Evolutionary conservation across 2,888 invertebrate species (phyloP).

Genomic region (Amblyjoppa proteus): DNA sequence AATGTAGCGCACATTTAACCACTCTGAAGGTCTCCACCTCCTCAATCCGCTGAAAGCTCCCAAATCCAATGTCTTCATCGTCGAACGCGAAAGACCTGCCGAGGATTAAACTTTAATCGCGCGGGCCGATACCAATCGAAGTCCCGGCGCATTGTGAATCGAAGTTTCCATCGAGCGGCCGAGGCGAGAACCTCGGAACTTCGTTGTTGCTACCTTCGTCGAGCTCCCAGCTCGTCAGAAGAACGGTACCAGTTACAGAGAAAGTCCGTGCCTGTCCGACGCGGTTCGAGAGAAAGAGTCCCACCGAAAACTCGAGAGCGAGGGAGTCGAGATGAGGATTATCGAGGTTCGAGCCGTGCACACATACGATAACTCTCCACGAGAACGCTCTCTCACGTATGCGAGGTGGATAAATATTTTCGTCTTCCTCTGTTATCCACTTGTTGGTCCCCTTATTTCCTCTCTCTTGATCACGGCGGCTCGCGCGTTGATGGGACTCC

Average conservation of each 20-base stretch:
- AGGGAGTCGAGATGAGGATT: conserved; percentile 64
- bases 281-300: conserved; percentile 52
- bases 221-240: conserved; percentile 67
- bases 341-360: conserved; percentile 49
- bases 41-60: too few species aligned
- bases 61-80: too few species aligned
- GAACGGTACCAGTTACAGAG: conserved; percentile 84
- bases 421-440: conserved; percentile 21
- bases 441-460: neutral
- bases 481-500: conserved; percentile 12
- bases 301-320: conserved; percentile 29
- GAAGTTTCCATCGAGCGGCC: too few species aligned
- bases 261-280: conserved; percentile 75
- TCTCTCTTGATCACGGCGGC: conserved; percentile 24
- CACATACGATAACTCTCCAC: conserved; percentile 12
- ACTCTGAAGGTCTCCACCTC: too few species aligned
- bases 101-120: too few species aligned
- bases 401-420: neutral
- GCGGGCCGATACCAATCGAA: too few species aligned
- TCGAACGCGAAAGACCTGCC: too few species aligned
- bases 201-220: neutral
- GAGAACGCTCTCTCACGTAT: neutral
- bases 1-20: too few species aligned
- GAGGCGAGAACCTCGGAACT: too few species aligned
- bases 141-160: too few species aligned